Evolutionary conservation across 2,888 invertebrate species (phyloP), one percentile per base, ranked within the genome.

Genomic region (Tortricodes alternella): DNA sequence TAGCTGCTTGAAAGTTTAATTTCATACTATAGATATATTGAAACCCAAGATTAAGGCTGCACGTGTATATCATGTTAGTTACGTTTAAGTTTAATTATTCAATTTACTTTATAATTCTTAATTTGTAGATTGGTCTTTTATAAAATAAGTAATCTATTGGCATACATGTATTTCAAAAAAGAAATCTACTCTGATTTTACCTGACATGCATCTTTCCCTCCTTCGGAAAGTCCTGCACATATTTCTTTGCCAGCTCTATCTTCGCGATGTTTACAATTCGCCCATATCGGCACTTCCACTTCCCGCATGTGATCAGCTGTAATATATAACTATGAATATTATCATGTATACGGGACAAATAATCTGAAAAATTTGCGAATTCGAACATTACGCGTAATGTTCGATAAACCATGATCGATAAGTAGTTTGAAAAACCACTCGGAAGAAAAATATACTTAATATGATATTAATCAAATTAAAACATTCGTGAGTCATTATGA

Each of bases 131-230:
- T n/a, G n/a, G n/a, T n/a, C n/a, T n/a, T n/a, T n/a, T n/a, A n/a
- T n/a, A n/a, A n/a, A n/a, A n/a, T n/a, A n/a, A n/a, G n/a, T n/a
- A n/a, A n/a, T n/a, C n/a, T n/a, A n/a, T n/a, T n/a, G n/a, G n/a
- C n/a, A n/a, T n/a, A n/a, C n/a, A n/a, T 9, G n/a, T 3, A n/a
- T 27, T 27, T n/a, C 1, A 27, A n/a, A n/a, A 27, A 9, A 0
- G 9, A 1, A 29, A 18, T 18, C n/a, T n/a, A 38, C 13, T 9
- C 48, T 13, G 27, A 24, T 44, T 51, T 49, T 73, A 91, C 93
- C 77, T 93, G 96, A 66, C 97, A 97, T 2, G 97, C 94, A 80
- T 97, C 97, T 72, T 92, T 93, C 2, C 96, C 96, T 2, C 97
- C 97, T 74, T 92, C 92, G 2, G 76, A 71, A 35, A 93, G 89